These are phyloP conservation scores for Diabrotica virgifera DNA, from an alignment of 1,140 invertebrate species.

Conservation along the genomic window DNA sequence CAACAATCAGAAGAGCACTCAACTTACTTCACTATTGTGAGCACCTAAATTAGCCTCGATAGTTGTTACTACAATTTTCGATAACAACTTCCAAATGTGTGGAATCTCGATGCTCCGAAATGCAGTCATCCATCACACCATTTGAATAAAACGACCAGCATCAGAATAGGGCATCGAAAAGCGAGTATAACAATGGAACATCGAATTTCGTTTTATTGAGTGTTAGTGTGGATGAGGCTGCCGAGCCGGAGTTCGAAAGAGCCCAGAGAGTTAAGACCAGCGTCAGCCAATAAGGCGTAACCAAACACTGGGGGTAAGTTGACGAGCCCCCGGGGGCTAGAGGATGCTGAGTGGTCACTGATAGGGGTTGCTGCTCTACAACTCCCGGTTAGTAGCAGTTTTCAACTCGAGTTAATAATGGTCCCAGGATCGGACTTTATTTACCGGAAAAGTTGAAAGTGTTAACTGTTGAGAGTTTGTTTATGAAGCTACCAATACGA, in stretches of 20 bases:
- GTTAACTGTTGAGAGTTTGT: too few relatives aligned
- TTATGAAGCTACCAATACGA: too few relatives aligned
- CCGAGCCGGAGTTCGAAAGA: neutral
- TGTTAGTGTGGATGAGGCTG: conserved; percentile 1
- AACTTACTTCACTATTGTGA: too few relatives aligned
- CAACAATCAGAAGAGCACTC: too few relatives aligned
- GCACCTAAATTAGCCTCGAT: too few relatives aligned
- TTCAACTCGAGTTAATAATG: conserved; percentile 1
- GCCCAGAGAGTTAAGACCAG: conserved; percentile 3
- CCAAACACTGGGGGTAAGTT: conserved; percentile 18
- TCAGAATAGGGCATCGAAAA: neutral
- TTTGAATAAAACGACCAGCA: neutral
- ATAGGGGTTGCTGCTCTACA: conserved; percentile 14
- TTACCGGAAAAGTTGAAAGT: too few relatives aligned
- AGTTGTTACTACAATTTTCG: too few relatives aligned
- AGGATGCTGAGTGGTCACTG: conserved; percentile 23
- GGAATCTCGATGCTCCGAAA: too few relatives aligned
- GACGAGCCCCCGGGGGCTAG: conserved; percentile 15
- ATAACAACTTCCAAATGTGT: too few relatives aligned
- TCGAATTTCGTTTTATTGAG: conserved; percentile 10
- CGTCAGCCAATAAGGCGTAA: conserved; percentile 20
- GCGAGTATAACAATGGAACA: conserved; percentile 1
- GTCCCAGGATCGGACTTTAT: neutral
- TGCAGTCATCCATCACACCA: too few relatives aligned
- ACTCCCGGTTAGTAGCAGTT: conserved; percentile 4